These are phyloP conservation scores for Oncopodura yosiiana DNA, from an alignment of 1,140 invertebrate species.

Conservation along the genomic window DNA sequence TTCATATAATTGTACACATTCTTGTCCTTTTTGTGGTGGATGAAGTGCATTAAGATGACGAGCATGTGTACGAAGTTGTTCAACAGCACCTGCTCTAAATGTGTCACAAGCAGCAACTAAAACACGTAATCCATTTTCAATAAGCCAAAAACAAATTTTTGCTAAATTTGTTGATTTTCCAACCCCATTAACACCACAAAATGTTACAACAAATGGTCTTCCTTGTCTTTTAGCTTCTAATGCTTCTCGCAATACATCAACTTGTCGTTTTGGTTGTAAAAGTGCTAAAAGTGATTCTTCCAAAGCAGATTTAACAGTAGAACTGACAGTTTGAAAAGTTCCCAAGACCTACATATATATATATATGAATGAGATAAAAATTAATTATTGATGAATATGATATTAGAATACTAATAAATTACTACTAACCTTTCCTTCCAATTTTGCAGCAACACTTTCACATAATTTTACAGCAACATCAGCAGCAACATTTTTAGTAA, in stretches of 20 bases:
- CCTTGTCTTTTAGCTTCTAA: constrained; percentile 70
- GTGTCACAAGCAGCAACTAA: constrained; percentile 98
- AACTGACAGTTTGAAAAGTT: constrained; percentile 82
- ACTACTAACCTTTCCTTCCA: constrained; percentile 75
- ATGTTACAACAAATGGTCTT: constrained; percentile 89
- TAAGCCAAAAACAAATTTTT: constrained; percentile 99
- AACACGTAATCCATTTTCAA: constrained; percentile 93
- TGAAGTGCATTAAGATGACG: constrained; percentile 90
- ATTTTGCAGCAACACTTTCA: constrained; percentile 81
- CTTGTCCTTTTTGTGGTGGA: constrained; percentile 57
- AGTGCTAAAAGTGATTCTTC: constrained; percentile 81
- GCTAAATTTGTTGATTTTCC: constrained; percentile 99
- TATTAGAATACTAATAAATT: neutral
- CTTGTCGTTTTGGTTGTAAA: constrained; percentile 81
- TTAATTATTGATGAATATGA: neutral
- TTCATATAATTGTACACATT: constrained; percentile 91
- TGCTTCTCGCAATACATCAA: constrained; percentile 95
- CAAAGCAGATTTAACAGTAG: constrained; percentile 68
- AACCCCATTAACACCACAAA: constrained; percentile 99
- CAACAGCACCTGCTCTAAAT: constrained; percentile 96
- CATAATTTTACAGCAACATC: constrained; percentile 92
- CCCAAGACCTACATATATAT: constrained; percentile 52
- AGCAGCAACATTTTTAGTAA: constrained; percentile 93
- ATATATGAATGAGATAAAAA: constrained; percentile 1
- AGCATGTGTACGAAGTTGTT: constrained; percentile 92